Conservation (phyloP, 2,797 vertebrate species). For the Gymnoscopelus microlampas region DNA sequence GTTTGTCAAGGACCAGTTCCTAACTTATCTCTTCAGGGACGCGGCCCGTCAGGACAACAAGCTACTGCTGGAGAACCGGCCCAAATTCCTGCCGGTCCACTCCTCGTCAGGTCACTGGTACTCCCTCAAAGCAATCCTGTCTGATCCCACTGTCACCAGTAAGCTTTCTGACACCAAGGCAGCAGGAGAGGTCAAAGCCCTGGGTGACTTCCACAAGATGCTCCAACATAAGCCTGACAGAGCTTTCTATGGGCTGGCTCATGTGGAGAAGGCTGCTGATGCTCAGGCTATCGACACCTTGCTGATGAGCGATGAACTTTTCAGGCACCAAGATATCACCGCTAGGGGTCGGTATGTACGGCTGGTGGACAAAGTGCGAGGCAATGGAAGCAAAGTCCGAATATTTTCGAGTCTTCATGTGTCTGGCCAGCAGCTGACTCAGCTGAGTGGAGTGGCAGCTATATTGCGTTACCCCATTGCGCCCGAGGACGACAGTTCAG, state of each 20-base stretch:
- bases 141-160: conserved; percentile 89
- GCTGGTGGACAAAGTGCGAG: conserved; percentile 86
- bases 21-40: conserved; percentile 90
- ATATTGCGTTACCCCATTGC: conserved; percentile 94
- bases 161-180: conserved; percentile 96
- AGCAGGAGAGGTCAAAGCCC: conserved; percentile 92
- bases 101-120: conserved; percentile 98
- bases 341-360: conserved; percentile 86
- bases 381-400: conserved; percentile 83
- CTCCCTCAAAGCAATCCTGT: conserved; percentile 89
- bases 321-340: conserved; percentile 85
- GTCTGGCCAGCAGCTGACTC: conserved; percentile 90
- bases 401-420: conserved; percentile 87
- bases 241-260: conserved; percentile 89
- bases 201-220: conserved; percentile 99
- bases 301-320: conserved; percentile 88
- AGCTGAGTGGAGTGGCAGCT: conserved; percentile 94
- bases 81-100: conserved; percentile 96
- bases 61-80: conserved; percentile 91
- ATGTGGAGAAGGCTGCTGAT: conserved; percentile 83
- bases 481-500: conserved; percentile 90
- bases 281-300: conserved; percentile 82
- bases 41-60: conserved; percentile 94
- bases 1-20: conserved; percentile 97
- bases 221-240: conserved; percentile 94